These are phyloP conservation scores for Agrochola lota DNA, from an alignment of 2,888 invertebrate genomes.

Conservation along the genomic window DNA sequence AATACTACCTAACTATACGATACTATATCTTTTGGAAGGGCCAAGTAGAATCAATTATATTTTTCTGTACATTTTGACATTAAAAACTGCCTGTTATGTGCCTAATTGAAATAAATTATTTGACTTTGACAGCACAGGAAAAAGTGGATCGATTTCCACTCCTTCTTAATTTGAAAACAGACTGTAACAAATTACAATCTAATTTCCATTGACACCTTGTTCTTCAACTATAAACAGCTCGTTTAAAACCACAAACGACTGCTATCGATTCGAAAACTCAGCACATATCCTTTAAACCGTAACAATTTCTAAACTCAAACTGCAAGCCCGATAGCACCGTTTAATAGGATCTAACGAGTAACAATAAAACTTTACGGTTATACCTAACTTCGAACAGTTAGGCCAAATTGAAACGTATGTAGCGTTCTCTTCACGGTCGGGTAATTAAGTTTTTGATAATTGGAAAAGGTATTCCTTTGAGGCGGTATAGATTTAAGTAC, in stretches of 20 bases:
- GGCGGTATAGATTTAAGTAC: constrained; percentile 32
- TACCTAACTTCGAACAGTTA: constrained; percentile 67
- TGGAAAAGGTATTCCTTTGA: constrained; percentile 53
- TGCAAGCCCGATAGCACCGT: constrained; percentile 59
- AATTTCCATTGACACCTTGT: not conserved
- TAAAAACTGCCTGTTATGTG: too few relatives aligned
- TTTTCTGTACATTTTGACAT: too few relatives aligned
- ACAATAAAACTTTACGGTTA: constrained; percentile 77
- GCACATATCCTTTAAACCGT: constrained; percentile 25
- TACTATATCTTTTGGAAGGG: too few relatives aligned
- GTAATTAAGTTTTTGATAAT: constrained; percentile 64
- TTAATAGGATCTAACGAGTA: constrained; percentile 75
- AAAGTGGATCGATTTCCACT: not conserved
- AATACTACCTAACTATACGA: too few relatives aligned
- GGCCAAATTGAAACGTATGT: constrained; percentile 66
- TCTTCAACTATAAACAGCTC: not conserved
- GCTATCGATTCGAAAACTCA: constrained; percentile 29
- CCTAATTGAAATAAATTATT: too few relatives aligned
- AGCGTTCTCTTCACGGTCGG: constrained; percentile 18
- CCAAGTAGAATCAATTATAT: too few relatives aligned
- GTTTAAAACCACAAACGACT: constrained; percentile 9
- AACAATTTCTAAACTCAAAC: constrained; percentile 55
- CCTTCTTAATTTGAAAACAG: not conserved
- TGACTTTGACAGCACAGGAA: not conserved
- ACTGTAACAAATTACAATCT: too few relatives aligned